These are phyloP conservation scores for Bhutanitis thaidina DNA, from an alignment of 2,888 invertebrate genomes.

Conservation along the genomic window DNA sequence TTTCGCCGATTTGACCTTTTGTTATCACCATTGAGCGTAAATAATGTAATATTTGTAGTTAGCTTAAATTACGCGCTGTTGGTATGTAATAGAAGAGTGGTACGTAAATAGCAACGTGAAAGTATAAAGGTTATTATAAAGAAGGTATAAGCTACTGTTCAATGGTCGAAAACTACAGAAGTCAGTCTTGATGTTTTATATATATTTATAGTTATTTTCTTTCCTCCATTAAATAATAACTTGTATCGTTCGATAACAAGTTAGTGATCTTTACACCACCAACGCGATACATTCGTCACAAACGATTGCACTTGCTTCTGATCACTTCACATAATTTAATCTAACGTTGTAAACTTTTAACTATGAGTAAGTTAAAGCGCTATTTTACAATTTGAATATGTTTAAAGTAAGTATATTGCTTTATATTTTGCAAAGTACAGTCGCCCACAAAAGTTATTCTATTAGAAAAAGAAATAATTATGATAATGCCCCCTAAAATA, in stretches of 20 bases:
- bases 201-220: not conserved
- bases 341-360: not conserved
- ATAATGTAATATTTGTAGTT: too few species aligned
- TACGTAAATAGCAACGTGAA: too few species aligned
- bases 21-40: too few species aligned
- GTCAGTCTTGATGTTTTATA: not conserved
- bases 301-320: not conserved
- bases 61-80: too few species aligned
- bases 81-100: too few species aligned
- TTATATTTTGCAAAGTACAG: not conserved
- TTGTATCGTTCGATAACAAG: not conserved
- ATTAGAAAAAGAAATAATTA: not conserved
- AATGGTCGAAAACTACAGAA: not conserved
- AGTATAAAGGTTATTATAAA: too few species aligned
- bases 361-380: slow-evolving; percentile 10
- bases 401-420: slow-evolving; percentile 9
- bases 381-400: slow-evolving; percentile 6
- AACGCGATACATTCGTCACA: not conserved
- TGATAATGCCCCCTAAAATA: not conserved
- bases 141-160: too few species aligned
- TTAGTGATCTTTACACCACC: not conserved
- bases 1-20: too few species aligned
- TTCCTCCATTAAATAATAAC: slow-evolving; percentile 1
- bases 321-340: not conserved
- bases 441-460: slow-evolving; percentile 4